Percentiles rank a stretch among this genome's conserved stretches.
These are phyloP conservation scores for Molossus molossus DNA, from an alignment of 2,797 vertebrate genomes.

Conservation along the genomic window DNA sequence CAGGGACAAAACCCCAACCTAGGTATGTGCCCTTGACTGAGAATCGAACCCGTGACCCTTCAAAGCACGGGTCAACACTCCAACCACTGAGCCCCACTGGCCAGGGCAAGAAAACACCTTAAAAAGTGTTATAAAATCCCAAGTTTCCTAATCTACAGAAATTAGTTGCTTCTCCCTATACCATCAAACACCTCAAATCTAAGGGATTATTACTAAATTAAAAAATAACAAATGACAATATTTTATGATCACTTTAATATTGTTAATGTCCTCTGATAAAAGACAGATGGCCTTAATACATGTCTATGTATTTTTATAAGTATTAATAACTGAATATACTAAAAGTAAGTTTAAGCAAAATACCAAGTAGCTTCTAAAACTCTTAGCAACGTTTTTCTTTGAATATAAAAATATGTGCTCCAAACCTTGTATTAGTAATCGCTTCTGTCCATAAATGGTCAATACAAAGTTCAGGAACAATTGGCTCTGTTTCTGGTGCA, in stretches of 20 bases:
- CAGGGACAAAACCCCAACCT: no score
- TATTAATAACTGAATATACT: constrained; percentile 13
- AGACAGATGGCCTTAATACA: neutral
- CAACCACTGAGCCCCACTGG: no score
- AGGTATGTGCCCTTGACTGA: no score
- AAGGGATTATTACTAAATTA: constrained; percentile 30
- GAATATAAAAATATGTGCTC: constrained; percentile 49
- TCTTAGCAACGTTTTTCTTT: constrained; percentile 66
- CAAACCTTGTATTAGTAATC: constrained; percentile 91
- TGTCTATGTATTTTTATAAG: neutral
- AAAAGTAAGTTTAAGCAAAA: constrained; percentile 63
- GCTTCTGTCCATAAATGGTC: constrained; percentile 98
- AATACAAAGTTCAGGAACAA: constrained; percentile 96
- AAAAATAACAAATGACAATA: constrained; percentile 30
- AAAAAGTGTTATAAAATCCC: neutral
- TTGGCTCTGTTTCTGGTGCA: constrained; percentile 95
- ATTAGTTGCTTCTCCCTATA: neutral
- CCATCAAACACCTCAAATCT: constrained; percentile 22
- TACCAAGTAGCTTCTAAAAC: constrained; percentile 47
- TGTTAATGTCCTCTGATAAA: constrained; percentile 53
- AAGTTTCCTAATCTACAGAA: neutral
- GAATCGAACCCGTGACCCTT: no score
- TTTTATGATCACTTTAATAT: constrained; percentile 42
- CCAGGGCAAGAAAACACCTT: constrained; percentile 3
- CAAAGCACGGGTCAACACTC: no score